phyloP scores from a whole-genome alignment of 1,140 invertebrate species.

The Latrodectus geometricus region DNA sequence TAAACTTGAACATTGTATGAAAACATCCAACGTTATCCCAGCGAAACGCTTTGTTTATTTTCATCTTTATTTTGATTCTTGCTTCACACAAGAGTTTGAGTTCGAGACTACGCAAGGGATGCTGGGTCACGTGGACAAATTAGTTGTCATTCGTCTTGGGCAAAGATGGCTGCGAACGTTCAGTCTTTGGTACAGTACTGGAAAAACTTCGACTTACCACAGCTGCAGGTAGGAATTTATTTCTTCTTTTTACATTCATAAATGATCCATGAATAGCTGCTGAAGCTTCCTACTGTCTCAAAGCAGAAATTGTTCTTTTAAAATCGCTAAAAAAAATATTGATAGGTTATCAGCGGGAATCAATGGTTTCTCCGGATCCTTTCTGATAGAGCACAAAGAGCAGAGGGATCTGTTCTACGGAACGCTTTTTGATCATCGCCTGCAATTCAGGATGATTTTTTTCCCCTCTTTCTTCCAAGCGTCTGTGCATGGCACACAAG shows the following conservation, averaged over 20 bases:
- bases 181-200: constrained; percentile 72
- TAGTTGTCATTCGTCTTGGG: constrained; percentile 69
- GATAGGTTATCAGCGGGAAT: constrained; percentile 54
- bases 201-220: constrained; percentile 72
- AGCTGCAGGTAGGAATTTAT: constrained; percentile 69
- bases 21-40: no score
- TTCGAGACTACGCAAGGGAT: constrained; percentile 58
- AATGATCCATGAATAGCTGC: constrained; percentile 31
- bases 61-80: not conserved
- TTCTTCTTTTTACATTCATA: not conserved
- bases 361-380: constrained; percentile 34
- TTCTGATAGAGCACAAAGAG: constrained; percentile 28
- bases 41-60: no score
- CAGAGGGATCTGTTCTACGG: constrained; percentile 19
- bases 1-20: no score
- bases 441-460: constrained; percentile 2
- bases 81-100: constrained; percentile 20
- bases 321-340: constrained; percentile 41
- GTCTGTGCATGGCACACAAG: not conserved
- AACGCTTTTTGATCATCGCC: constrained; percentile 28
- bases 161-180: constrained; percentile 72
- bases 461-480: not conserved
- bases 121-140: constrained; percentile 70
- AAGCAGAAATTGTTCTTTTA: no score
- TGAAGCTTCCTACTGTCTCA: not conserved